These are phyloP conservation scores for Phengaris arion DNA, from an alignment of 2,888 invertebrate genomes.

Conservation along the genomic window DNA sequence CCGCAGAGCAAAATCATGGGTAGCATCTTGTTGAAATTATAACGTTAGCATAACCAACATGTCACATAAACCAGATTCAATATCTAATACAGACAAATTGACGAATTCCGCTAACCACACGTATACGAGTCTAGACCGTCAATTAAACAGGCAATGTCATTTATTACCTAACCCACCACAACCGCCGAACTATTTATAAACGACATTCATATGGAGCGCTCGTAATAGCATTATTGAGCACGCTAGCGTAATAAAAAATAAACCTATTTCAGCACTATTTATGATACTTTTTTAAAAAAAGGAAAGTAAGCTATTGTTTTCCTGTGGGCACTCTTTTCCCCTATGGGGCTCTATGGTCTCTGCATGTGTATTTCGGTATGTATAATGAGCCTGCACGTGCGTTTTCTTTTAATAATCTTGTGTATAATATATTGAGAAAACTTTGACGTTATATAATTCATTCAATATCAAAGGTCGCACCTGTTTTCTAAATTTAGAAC, in stretches of 20 bases:
- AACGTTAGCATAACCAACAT: not conserved
- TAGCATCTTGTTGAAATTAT: not conserved
- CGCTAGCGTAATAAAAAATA: not conserved
- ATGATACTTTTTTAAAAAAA: not conserved
- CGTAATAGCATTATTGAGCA: conserved; percentile 1
- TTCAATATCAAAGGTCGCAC: not conserved
- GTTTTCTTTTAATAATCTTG: not conserved
- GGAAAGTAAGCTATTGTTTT: too few species aligned
- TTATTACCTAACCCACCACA: conserved; percentile 12
- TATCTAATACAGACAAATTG: not conserved
- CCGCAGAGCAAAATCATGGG: not conserved
- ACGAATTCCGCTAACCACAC: not conserved
- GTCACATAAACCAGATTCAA: not conserved
- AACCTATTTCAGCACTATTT: not conserved
- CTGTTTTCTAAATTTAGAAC: conserved; percentile 12
- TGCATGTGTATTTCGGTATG: too few species aligned
- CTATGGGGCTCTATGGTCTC: too few species aligned
- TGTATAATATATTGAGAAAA: not conserved
- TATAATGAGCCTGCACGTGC: not conserved
- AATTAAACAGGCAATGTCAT: conserved; percentile 6
- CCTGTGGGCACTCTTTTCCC: too few species aligned
- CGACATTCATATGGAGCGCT: not conserved
- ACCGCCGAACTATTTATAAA: not conserved
- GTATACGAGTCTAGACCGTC: conserved; percentile 1
- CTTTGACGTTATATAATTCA: not conserved